Base-by-base conservation (phyloP, 2,797 vertebrate genomes). In the Antrozous pallidus region DNA sequence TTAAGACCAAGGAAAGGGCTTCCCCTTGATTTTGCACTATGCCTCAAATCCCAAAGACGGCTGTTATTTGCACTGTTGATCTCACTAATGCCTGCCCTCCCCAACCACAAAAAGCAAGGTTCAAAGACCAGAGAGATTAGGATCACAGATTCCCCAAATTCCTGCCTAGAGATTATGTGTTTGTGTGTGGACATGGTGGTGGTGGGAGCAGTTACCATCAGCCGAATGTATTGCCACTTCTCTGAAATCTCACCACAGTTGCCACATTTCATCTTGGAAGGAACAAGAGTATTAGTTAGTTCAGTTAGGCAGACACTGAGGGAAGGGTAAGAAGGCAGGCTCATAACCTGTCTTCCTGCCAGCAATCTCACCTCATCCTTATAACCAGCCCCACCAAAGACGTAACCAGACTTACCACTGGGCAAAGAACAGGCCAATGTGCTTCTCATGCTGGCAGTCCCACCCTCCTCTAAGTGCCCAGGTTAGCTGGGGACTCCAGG, bases 141-240 rank as follows among this genome's bases (percentile, higher is more conserved):
- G 38, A 14, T 33, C 61, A 61, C n/a, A 45, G 24, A 40, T 69
- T 92, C 47, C 38, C 91, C 87, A 84, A 38, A 54, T 38, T 45
- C 54, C 54, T 78, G 14, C 26, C 61, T 58, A 74, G 63, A 61
- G 24, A 24, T 31, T 42, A 18, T 78, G 7, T 84, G 6, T 42
- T 2, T 65, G 42, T 20, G 9, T 47, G 11, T 11, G 51, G 3
- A 22, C 33, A 26, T 2, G n/a, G 38, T 20, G 38, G 58, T 1
- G 9, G 20, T 7, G 24, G 14, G n/a, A 36, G 67, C 17, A 79
- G 98, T 96, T 98, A 99, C 99, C 99, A 98, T 97, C 51, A 99
- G 90, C 11, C 98, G 99, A 54, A 99, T 94, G 79, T 99, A 99
- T 93, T 99, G 99, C 99, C 99, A 99, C 98, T 99, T 99, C 61